Conservation (phyloP, 1,140 invertebrate genomes). For the Druon quercuslanigerum region DNA sequence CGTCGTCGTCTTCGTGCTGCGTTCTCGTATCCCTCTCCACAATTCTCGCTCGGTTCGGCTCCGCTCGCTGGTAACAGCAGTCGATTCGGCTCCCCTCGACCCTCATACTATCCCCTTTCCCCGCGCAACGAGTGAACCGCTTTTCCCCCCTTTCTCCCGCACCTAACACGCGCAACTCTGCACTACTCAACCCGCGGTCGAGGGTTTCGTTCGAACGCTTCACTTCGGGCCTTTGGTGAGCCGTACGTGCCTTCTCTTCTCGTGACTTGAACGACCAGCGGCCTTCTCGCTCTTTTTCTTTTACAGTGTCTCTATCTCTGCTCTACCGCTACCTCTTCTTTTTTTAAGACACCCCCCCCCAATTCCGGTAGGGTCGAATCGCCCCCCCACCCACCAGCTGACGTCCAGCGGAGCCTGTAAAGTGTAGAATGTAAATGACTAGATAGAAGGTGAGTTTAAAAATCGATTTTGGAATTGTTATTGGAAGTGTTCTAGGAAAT, state of each 20-base stretch:
- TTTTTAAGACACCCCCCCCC: neutral
- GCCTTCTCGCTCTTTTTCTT: slow-evolving; percentile 6
- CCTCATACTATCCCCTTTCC: slow-evolving; percentile 13
- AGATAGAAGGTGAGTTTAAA: no score
- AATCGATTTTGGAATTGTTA: no score
- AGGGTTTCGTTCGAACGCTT: slow-evolving; percentile 9
- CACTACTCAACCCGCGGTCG: slow-evolving; percentile 19
- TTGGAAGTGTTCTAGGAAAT: no score
- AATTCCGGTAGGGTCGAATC: neutral
- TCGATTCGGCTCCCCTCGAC: slow-evolving; percentile 42
- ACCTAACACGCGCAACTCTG: slow-evolving; percentile 25
- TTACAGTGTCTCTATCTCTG: neutral
- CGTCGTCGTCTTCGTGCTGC: slow-evolving; percentile 40
- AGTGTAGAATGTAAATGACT: neutral
- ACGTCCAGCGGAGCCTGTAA: neutral
- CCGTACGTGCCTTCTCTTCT: no score
- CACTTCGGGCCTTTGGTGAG: no score
- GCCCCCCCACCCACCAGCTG: slow-evolving; percentile 1
- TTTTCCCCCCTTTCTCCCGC: slow-evolving; percentile 18
- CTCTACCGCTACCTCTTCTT: neutral
- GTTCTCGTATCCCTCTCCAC: slow-evolving; percentile 45
- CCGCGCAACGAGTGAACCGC: slow-evolving; percentile 14
- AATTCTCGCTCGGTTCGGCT: slow-evolving; percentile 38
- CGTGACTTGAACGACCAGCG: neutral
- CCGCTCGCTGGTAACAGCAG: slow-evolving; percentile 44